Evolutionary conservation across 1,140 invertebrate genomes (phyloP).

Genomic region (Lepeophtheirus salmonis): DNA sequence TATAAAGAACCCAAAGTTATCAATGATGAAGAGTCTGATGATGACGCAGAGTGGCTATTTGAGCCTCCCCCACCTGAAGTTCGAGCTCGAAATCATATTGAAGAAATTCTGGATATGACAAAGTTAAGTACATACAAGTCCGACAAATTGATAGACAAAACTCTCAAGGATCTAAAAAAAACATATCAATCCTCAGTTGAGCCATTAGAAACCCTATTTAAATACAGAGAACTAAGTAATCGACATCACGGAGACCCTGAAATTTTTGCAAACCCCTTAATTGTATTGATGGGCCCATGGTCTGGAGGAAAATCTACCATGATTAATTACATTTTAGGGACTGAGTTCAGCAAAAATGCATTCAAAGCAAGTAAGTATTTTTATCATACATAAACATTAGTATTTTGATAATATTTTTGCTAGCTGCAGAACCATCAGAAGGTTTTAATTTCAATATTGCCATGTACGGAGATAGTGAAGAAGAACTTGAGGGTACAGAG

Average conservation of each 20-base stretch:
- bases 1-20: slow-evolving; percentile 11
- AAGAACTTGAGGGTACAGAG: slow-evolving; percentile 71
- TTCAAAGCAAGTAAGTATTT: slow-evolving; percentile 57
- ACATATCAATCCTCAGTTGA: slow-evolving; percentile 71
- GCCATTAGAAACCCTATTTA: slow-evolving; percentile 69
- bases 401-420: slow-evolving; percentile 7
- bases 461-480: slow-evolving; percentile 62
- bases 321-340: slow-evolving; percentile 73
- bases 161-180: slow-evolving; percentile 63
- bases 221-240: slow-evolving; percentile 76
- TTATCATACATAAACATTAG: not conserved
- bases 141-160: slow-evolving; percentile 48
- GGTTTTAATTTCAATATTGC: slow-evolving; percentile 65
- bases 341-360: slow-evolving; percentile 58
- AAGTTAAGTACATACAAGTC: slow-evolving; percentile 41
- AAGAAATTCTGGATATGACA: slow-evolving; percentile 23
- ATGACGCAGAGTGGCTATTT: slow-evolving; percentile 17
- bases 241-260: slow-evolving; percentile 62
- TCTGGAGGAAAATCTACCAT: slow-evolving; percentile 85
- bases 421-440: slow-evolving; percentile 70
- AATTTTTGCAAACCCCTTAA: slow-evolving; percentile 79
- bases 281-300: slow-evolving; percentile 86
- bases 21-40: slow-evolving; percentile 9
- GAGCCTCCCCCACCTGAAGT: slow-evolving; percentile 7
- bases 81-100: slow-evolving; percentile 2